phyloP scores from a whole-genome alignment of 1,140 invertebrate species.

The Drosophila sucinea region DNA sequence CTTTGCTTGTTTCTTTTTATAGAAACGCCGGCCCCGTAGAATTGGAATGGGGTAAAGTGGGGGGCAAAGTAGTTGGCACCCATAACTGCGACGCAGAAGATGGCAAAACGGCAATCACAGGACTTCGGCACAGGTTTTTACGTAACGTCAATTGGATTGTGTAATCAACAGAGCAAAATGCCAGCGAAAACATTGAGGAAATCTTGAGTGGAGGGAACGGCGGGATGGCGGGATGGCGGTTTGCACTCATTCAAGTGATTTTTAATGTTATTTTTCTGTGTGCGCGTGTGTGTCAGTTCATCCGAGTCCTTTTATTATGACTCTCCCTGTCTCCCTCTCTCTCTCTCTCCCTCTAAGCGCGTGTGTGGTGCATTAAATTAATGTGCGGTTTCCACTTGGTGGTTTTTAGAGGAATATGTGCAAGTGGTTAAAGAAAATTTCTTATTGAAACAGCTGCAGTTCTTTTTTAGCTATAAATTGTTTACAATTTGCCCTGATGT shows the following conservation, averaged over 20 bases:
- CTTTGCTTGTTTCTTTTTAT: constrained; percentile 58
- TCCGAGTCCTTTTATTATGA: constrained; percentile 39
- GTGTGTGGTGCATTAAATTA: constrained; percentile 3
- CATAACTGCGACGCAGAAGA: constrained; percentile 59
- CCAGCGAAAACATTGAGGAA: not conserved
- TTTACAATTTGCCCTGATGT: not conserved
- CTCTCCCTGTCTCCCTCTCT: not conserved
- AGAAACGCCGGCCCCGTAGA: constrained; percentile 53
- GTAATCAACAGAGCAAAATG: constrained; percentile 50
- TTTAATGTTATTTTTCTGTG: constrained; percentile 21
- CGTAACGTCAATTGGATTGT: constrained; percentile 73
- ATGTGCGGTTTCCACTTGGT: constrained; percentile 1
- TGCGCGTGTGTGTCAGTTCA: not conserved
- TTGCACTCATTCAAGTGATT: not conserved
- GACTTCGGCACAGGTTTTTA: constrained; percentile 63
- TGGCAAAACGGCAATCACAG: constrained; percentile 46
- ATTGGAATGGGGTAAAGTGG: not conserved
- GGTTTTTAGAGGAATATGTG: not conserved
- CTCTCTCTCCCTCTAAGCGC: not conserved
- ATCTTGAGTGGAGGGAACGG: not conserved
- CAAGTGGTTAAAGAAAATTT: not conserved
- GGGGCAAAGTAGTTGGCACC: constrained; percentile 28
- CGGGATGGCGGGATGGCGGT: not conserved
- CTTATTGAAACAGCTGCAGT: not conserved
- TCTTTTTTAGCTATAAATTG: constrained; percentile 5